Conservation (phyloP, 2,888 invertebrate species). For the Uloborus plumipes region DNA sequence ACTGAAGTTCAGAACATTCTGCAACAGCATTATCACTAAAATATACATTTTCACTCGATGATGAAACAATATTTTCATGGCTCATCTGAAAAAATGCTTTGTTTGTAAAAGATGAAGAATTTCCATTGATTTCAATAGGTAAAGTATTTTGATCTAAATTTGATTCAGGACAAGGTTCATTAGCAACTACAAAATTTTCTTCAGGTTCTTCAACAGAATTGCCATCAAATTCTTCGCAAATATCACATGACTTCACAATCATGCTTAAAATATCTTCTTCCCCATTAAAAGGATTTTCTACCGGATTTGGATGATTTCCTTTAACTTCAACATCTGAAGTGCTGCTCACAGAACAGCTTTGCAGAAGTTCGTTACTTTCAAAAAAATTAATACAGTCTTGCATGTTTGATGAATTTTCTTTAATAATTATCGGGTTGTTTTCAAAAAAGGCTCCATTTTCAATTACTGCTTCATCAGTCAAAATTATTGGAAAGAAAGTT, state of each 20-base stretch:
- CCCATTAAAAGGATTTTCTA: constrained; percentile 17
- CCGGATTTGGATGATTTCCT: neutral
- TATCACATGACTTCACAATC: constrained; percentile 49
- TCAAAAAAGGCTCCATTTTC: constrained; percentile 20
- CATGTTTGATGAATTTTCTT: neutral
- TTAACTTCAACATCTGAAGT: constrained; percentile 16
- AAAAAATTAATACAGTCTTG: constrained; percentile 10
- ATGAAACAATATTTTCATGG: constrained; percentile 10
- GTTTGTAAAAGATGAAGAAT: neutral
- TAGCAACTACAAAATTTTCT: neutral
- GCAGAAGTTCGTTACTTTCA: constrained; percentile 10
- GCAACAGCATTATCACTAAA: neutral
- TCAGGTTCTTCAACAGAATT: constrained; percentile 12
- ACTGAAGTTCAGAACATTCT: constrained; percentile 1
- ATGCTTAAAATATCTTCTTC: constrained; percentile 45
- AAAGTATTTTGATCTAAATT: constrained; percentile 4
- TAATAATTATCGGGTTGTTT: constrained; percentile 14
- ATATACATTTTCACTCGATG: constrained; percentile 12
- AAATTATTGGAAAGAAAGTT: constrained; percentile 18
- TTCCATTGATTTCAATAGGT: constrained; percentile 1
- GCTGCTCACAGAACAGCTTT: constrained; percentile 4
- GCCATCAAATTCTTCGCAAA: constrained; percentile 39
- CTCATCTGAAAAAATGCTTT: constrained; percentile 1
- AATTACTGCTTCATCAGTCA: constrained; percentile 10
- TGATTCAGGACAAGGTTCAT: neutral